phyloP scores from a whole-genome alignment of 2,797 vertebrate genomes.

The Karalla daura region DNA sequence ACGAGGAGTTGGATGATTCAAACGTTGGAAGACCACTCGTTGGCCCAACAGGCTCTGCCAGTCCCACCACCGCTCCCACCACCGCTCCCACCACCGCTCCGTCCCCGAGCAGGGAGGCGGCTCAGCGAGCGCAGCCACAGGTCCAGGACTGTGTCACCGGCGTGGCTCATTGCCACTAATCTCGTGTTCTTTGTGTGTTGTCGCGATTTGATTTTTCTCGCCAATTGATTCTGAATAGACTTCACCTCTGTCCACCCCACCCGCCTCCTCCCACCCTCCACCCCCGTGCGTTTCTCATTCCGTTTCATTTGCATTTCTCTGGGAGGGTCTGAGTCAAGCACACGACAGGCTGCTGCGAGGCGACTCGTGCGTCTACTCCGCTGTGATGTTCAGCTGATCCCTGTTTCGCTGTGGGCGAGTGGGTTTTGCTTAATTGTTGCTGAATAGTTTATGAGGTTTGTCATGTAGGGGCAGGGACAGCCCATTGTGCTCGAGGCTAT shows the following conservation, averaged over 20 bases:
- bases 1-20: constrained; percentile 67
- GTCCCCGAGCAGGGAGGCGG: constrained; percentile 26
- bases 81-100: constrained; percentile 39
- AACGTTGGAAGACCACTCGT: constrained; percentile 68
- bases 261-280: no score
- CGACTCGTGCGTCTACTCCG: constrained; percentile 57
- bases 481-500: constrained; percentile 16
- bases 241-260: not conserved
- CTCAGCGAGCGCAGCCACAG: not conserved
- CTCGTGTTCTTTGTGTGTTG: not conserved
- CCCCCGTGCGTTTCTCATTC: not conserved
- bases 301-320: constrained; percentile 1
- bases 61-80: constrained; percentile 67
- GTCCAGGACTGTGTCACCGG: constrained; percentile 10
- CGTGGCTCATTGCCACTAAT: not conserved
- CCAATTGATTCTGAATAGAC: not conserved
- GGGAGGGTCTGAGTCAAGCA: constrained; percentile 27
- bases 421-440: constrained; percentile 67
- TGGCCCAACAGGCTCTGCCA: constrained; percentile 62
- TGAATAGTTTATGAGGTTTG: constrained; percentile 71
- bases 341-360: constrained; percentile 37
- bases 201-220: constrained; percentile 1
- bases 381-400: constrained; percentile 63
- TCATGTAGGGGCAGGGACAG: constrained; percentile 48
- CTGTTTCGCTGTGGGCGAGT: constrained; percentile 68